phyloP scores from a whole-genome alignment of 2,113 vertebrate genomes.

The Thalassarche chlororhynchos region DNA sequence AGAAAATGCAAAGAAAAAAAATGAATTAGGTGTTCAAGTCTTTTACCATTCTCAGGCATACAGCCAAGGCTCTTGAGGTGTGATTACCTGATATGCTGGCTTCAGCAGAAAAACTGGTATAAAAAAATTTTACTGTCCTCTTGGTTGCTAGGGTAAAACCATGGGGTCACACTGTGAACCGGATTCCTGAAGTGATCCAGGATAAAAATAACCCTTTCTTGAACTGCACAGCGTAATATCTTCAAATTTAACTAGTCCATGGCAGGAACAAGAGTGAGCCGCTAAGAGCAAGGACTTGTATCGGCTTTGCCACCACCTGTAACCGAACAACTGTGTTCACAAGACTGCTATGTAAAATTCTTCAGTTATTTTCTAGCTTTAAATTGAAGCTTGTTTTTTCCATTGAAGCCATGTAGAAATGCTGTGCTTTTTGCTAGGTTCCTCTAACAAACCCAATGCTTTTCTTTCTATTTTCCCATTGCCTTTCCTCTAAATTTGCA shows the following conservation, averaged over 20 bases:
- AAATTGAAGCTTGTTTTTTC: not conserved
- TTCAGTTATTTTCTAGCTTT: not conserved
- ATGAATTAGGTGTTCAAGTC: not conserved
- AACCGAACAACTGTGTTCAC: not conserved
- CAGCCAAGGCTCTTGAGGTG: not conserved
- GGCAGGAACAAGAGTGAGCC: not conserved
- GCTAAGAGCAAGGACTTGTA: not conserved
- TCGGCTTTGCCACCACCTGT: not conserved
- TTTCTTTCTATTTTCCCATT: not conserved
- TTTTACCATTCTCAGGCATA: not conserved
- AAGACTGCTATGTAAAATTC: not conserved
- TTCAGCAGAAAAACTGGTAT: not conserved
- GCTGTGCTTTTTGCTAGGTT: not conserved
- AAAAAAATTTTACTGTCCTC: not conserved
- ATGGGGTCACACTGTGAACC: not conserved
- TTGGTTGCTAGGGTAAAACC: not conserved
- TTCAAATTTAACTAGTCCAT: not conserved
- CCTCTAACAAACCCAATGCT: not conserved
- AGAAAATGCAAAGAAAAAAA: not conserved
- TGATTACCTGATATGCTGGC: not conserved
- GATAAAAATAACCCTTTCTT: not conserved
- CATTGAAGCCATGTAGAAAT: not conserved
- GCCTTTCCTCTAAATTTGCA: not conserved
- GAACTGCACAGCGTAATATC: rapidly evolving
- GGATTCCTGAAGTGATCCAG: not conserved